Evolutionary conservation across 2,113 vertebrate species (phyloP).

Genomic region (Clupea harengus): DNA sequence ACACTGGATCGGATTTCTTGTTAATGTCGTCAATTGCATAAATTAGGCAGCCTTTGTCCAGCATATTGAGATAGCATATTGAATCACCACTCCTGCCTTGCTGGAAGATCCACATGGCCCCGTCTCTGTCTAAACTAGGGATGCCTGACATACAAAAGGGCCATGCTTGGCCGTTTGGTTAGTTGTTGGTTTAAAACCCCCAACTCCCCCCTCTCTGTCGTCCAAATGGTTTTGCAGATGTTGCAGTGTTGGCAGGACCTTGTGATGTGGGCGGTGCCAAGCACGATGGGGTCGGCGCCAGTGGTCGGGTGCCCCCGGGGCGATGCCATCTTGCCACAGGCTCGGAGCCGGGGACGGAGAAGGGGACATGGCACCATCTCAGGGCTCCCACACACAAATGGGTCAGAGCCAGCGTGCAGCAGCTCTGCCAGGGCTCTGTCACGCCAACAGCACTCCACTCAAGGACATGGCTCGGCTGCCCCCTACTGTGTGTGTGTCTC

Average conservation of each 20-base stretch:
- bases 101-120: not conserved
- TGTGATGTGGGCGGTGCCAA: not conserved
- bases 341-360: not conserved
- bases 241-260: not conserved
- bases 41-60: not conserved
- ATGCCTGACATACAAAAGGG: not conserved
- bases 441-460: slow-evolving; percentile 17
- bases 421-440: slow-evolving; percentile 8
- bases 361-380: slow-evolving; percentile 25
- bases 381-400: slow-evolving; percentile 11
- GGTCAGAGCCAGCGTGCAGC: slow-evolving; percentile 9
- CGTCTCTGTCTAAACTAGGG: not conserved
- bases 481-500: not conserved
- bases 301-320: not conserved
- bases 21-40: not conserved
- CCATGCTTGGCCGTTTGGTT: not conserved
- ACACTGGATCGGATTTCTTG: not conserved
- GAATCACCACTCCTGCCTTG: not conserved
- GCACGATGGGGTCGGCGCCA: not conserved
- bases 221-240: slow-evolving; percentile 11
- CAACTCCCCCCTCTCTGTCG: not conserved
- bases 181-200: not conserved
- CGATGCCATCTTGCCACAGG: slow-evolving; percentile 37
- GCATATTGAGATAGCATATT: not conserved
- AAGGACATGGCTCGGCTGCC: slow-evolving; percentile 6